phyloP scores from a whole-genome alignment of 2,888 invertebrate genomes.

The Anagyrus pseudococci region DNA sequence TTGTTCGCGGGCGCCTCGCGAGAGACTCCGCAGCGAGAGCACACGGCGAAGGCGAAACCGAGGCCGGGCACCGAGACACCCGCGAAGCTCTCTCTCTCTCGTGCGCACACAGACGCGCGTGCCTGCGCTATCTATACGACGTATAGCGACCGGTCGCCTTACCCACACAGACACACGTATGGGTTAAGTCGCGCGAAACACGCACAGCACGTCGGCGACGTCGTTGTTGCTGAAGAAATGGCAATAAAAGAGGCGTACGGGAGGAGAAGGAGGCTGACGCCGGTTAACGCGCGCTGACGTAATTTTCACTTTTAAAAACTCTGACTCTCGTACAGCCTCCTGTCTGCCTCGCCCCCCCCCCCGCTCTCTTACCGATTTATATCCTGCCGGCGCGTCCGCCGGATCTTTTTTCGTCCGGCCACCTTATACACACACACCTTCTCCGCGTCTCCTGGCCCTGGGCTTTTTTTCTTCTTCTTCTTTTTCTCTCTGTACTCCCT shows the following conservation, averaged over 20 bases:
- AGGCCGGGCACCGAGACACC: constrained; percentile 3
- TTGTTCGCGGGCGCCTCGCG: background rate
- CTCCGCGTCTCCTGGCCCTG: too few relatives aligned
- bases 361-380: background rate
- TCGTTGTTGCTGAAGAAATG: too few relatives aligned
- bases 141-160: background rate
- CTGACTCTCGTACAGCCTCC: background rate
- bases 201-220: background rate
- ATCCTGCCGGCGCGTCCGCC: background rate
- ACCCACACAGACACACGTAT: background rate
- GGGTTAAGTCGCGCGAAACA: too few relatives aligned
- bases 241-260: background rate
- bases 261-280: background rate
- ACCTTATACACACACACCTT: too few relatives aligned
- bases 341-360: background rate
- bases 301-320: constrained; percentile 34
- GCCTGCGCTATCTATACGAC: too few relatives aligned
- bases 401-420: background rate
- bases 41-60: constrained; percentile 18
- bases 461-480: too few relatives aligned
- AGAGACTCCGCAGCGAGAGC: background rate
- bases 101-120: background rate
- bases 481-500: too few relatives aligned
- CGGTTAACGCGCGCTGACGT: constrained; percentile 23
- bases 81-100: background rate